phyloP scores from a whole-genome alignment of 1,140 invertebrate genomes.

The Dendroctonus ponderosae region DNA sequence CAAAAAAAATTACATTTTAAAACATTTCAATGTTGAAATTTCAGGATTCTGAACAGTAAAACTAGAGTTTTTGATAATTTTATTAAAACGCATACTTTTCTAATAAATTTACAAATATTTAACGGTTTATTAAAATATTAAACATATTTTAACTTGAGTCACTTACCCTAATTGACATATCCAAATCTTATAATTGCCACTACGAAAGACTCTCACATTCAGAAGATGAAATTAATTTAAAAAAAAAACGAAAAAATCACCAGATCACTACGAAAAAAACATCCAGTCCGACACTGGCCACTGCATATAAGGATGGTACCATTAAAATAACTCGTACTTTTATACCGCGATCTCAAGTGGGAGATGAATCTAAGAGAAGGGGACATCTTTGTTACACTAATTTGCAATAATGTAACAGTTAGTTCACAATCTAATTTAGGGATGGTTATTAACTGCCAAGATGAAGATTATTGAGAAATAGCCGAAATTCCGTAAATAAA shows the following conservation, averaged over 20 bases:
- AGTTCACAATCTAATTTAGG: conserved; percentile 1
- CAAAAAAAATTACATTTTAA: no score
- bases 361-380: conserved; percentile 38
- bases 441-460: background rate
- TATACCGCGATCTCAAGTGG: conserved; percentile 38
- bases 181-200: conserved; percentile 20
- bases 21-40: no score
- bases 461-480: background rate
- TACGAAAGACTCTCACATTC: conserved; percentile 4
- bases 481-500: background rate
- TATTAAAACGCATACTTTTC: no score
- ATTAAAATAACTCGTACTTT: conserved; percentile 41
- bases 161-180: conserved; percentile 37
- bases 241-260: conserved; percentile 25
- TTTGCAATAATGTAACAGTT: conserved; percentile 38
- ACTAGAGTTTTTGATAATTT: no score
- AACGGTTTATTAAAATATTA: background rate
- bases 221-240: background rate
- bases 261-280: conserved; percentile 24
- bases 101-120: no score
- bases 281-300: conserved; percentile 38
- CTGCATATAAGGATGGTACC: conserved; percentile 39
- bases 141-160: conserved; percentile 1
- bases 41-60: no score
- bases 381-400: conserved; percentile 36